These are phyloP conservation scores for Scaptomyza polygonia DNA, from an alignment of 2,888 invertebrate genomes.

Conservation along the genomic window DNA sequence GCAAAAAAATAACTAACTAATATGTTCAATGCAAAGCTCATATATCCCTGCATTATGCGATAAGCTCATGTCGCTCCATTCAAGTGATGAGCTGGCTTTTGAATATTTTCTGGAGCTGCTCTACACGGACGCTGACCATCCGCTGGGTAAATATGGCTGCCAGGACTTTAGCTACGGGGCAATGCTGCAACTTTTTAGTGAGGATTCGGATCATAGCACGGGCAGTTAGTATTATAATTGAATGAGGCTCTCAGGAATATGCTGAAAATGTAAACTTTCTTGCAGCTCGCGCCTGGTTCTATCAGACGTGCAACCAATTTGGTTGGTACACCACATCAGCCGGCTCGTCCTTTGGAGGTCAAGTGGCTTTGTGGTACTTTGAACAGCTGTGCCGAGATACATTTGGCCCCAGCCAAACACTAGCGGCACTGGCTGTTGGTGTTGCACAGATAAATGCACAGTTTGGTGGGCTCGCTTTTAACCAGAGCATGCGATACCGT, in stretches of 20 bases:
- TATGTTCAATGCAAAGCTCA: conserved; percentile 25
- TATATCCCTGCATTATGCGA: conserved; percentile 63
- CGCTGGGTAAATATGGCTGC: conserved; percentile 38
- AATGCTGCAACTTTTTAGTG: conserved; percentile 61
- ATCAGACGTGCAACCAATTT: conserved; percentile 94
- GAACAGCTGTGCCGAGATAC: conserved; percentile 73
- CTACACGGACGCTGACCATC: conserved; percentile 42
- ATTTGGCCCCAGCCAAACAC: conserved; percentile 51
- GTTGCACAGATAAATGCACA: conserved; percentile 58
- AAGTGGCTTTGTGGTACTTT: conserved; percentile 75
- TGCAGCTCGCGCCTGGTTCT: conserved; percentile 87
- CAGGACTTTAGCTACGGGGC: conserved; percentile 73
- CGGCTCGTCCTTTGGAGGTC: conserved; percentile 56
- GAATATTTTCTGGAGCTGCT: conserved; percentile 52
- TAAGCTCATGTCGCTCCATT: conserved; percentile 42
- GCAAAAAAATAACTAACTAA: background rate
- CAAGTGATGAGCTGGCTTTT: conserved; percentile 56
- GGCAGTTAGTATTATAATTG: conserved; percentile 61
- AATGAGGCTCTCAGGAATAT: background rate
- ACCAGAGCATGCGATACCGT: conserved; percentile 56
- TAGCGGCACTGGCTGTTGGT: conserved; percentile 45
- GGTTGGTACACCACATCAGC: conserved; percentile 90
- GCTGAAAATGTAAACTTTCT: conserved; percentile 19
- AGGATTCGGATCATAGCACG: conserved; percentile 44
- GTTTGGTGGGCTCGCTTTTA: conserved; percentile 61